Percentiles rank a stretch among this genome's conserved stretches.
Evolutionary conservation across 1,140 invertebrate genomes (phyloP).

Genomic region (Zaprionus camerounensis): DNA sequence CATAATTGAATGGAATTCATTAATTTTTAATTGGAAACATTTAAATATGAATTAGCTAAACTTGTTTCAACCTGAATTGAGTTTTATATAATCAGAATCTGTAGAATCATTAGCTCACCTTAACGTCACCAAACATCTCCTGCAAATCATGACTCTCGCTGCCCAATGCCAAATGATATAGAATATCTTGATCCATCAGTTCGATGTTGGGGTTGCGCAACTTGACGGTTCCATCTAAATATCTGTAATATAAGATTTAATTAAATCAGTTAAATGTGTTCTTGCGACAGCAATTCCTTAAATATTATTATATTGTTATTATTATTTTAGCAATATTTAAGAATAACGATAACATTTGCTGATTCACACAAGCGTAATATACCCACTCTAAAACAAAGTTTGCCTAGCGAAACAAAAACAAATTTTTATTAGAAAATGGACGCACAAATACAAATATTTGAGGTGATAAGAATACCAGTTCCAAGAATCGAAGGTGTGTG

Average conservation of each 20-base stretch:
- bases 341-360: too few relatives aligned
- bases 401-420: not conserved
- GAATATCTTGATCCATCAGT: conserved; percentile 96
- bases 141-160: conserved; percentile 95
- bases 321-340: too few relatives aligned
- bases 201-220: conserved; percentile 95
- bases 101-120: conserved; percentile 87
- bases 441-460: not conserved
- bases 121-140: conserved; percentile 98
- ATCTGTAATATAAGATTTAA: conserved; percentile 84
- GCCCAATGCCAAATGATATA: conserved; percentile 96
- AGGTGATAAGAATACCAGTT: conserved; percentile 14
- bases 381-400: not conserved
- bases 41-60: conserved; percentile 3
- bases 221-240: conserved; percentile 92
- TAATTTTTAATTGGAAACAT: conserved; percentile 8
- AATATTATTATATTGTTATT: not conserved
- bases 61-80: conserved; percentile 12
- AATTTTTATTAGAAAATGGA: not conserved
- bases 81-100: not conserved
- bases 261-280: not conserved
- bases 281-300: not conserved
- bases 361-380: too few relatives aligned
- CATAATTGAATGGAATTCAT: conserved; percentile 2
- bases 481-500: conserved; percentile 8